phyloP scores from a whole-genome alignment of 2,797 vertebrate genomes.

The Pseudopleuronectes americanus region DNA sequence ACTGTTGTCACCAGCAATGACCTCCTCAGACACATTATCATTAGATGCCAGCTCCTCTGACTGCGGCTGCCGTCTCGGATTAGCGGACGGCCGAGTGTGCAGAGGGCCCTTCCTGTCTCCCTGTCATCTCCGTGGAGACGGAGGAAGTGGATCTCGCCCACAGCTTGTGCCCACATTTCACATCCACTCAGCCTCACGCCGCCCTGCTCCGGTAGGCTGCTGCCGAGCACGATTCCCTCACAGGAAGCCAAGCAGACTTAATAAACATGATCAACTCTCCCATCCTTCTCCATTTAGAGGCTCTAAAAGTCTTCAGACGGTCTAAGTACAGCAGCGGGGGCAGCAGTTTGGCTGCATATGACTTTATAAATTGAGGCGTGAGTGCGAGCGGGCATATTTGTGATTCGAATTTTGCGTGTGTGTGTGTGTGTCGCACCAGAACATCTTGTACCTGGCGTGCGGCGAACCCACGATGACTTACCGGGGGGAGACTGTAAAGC shows the following conservation, averaged over 20 bases:
- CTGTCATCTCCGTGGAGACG: slow-evolving; percentile 79
- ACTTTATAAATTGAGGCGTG: slow-evolving; percentile 60
- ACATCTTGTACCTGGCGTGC: slow-evolving; percentile 47
- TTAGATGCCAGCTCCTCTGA: slow-evolving; percentile 77
- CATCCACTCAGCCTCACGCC: slow-evolving; percentile 77
- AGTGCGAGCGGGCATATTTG: slow-evolving; percentile 63
- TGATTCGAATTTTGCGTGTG: slow-evolving; percentile 58
- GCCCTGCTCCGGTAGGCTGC: slow-evolving; percentile 66
- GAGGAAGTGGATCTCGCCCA: slow-evolving; percentile 78
- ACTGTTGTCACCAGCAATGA: slow-evolving; percentile 74
- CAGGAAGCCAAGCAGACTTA: slow-evolving; percentile 75
- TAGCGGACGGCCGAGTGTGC: slow-evolving; percentile 72
- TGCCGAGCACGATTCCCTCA: slow-evolving; percentile 46
- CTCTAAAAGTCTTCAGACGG: slow-evolving; percentile 67
- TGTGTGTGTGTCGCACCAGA: slow-evolving; percentile 20
- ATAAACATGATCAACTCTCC: slow-evolving; percentile 77
- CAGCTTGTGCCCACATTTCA: slow-evolving; percentile 80
- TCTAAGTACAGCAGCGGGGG: slow-evolving; percentile 56
- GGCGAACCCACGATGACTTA: slow-evolving; percentile 27
- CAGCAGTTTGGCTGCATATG: slow-evolving; percentile 58
- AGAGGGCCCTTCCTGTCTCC: slow-evolving; percentile 75
- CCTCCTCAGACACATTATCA: slow-evolving; percentile 80
- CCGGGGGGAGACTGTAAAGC: slow-evolving; percentile 39
- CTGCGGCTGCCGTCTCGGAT: slow-evolving; percentile 79
- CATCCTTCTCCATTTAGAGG: slow-evolving; percentile 65